Evolutionary conservation across 1,140 invertebrate species (phyloP).

Genomic region (Probaryconus sp.): DNA sequence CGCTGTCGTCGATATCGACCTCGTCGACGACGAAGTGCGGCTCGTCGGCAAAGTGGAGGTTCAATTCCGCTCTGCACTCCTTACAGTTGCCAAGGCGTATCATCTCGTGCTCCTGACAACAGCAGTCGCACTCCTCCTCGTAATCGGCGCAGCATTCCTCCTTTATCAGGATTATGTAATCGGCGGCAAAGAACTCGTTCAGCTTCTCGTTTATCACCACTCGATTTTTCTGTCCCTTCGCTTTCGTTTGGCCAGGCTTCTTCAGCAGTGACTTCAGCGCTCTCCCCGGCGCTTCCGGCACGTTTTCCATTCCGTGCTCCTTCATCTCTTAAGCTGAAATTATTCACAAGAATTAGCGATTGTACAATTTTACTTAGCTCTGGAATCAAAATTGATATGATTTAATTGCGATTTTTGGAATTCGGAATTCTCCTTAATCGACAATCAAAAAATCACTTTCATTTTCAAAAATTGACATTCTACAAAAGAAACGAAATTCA

Average conservation of each 20-base stretch:
- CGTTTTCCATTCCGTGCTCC: constrained; percentile 71
- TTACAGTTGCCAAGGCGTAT: constrained; percentile 81
- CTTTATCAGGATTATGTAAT: constrained; percentile 91
- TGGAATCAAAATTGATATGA: no score
- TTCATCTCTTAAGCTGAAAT: constrained; percentile 65
- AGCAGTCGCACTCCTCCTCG: constrained; percentile 85
- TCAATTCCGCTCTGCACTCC: constrained; percentile 74
- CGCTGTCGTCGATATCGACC: constrained; percentile 65
- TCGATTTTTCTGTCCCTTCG: constrained; percentile 81
- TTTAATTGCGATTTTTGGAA: no score
- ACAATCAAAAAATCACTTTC: no score
- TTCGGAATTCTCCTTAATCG: no score
- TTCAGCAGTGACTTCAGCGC: constrained; percentile 81
- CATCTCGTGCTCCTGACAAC: constrained; percentile 85
- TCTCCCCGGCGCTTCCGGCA: constrained; percentile 74
- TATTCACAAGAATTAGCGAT: no score
- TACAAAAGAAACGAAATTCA: no score
- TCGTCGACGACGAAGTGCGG: constrained; percentile 53
- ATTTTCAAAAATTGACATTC: no score
- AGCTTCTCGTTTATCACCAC: constrained; percentile 90
- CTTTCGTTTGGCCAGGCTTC: constrained; percentile 77
- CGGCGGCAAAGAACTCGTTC: constrained; percentile 92
- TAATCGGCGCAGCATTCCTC: constrained; percentile 90
- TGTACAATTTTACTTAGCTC: no score
- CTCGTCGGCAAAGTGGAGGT: constrained; percentile 68